phyloP scores from a whole-genome alignment of 1,140 invertebrate species.

The Sinella curviseta region DNA sequence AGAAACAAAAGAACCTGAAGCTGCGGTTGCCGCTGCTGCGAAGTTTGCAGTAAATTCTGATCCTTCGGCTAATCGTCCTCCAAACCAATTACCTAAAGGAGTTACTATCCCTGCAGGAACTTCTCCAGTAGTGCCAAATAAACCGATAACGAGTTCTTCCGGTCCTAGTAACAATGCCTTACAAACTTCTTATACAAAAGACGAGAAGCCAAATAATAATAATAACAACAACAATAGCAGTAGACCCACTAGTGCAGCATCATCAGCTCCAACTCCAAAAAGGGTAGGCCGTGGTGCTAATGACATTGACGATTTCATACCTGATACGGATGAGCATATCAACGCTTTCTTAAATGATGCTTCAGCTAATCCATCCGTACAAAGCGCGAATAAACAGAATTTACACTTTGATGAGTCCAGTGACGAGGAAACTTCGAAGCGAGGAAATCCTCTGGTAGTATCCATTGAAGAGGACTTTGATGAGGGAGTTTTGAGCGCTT shows the following conservation, averaged over 20 bases:
- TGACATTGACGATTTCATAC: slow-evolving; percentile 83
- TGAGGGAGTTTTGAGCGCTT: slow-evolving; percentile 8
- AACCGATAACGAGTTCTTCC: neutral
- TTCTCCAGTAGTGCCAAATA: neutral
- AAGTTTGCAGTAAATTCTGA: slow-evolving; percentile 34
- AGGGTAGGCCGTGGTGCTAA: slow-evolving; percentile 51
- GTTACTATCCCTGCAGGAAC: slow-evolving; percentile 30
- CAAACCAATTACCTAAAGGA: slow-evolving; percentile 46
- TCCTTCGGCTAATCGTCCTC: slow-evolving; percentile 22
- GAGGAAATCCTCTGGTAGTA: slow-evolving; percentile 80
- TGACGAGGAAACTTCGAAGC: slow-evolving; percentile 66
- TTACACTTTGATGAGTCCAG: slow-evolving; percentile 57
- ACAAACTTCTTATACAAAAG: slow-evolving; percentile 18
- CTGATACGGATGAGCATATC: slow-evolving; percentile 70
- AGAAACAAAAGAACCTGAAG: slow-evolving; percentile 29
- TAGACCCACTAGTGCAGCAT: slow-evolving; percentile 12
- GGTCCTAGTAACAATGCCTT: no score
- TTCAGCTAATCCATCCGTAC: slow-evolving; percentile 53
- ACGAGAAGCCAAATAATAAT: neutral
- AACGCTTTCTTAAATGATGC: slow-evolving; percentile 83
- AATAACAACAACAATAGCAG: slow-evolving; percentile 22
- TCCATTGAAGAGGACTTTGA: slow-evolving; percentile 82
- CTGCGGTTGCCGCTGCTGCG: slow-evolving; percentile 34
- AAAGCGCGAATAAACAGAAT: neutral
- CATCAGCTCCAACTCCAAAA: slow-evolving; percentile 26